phyloP scores from a whole-genome alignment of 2,888 invertebrate genomes.

The Gymnosoma rotundatum region DNA sequence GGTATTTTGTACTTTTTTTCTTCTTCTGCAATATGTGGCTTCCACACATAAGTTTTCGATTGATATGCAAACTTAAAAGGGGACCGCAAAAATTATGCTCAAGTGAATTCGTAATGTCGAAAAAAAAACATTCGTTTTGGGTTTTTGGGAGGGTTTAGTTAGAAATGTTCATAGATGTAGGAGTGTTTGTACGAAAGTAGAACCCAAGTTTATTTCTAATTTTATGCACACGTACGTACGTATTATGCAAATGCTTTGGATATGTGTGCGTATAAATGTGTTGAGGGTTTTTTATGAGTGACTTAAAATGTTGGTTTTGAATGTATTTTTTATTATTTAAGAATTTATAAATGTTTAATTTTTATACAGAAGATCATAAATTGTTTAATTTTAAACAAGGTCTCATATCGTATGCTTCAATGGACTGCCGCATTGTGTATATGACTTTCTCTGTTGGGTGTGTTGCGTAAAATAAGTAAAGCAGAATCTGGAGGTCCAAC shows the following conservation, averaged over 20 bases:
- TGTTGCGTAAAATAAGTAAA: no score
- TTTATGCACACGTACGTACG: constrained; percentile 1
- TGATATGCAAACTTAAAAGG: constrained; percentile 81
- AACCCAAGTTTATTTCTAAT: constrained; percentile 57
- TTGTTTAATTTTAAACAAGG: constrained; percentile 37
- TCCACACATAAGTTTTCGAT: constrained; percentile 78
- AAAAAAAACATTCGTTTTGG: constrained; percentile 51
- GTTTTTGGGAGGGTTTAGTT: constrained; percentile 62
- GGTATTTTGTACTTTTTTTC: constrained; percentile 25
- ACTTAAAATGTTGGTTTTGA: constrained; percentile 57
- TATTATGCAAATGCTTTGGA: background rate
- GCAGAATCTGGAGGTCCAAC: no score
- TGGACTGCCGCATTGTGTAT: no score
- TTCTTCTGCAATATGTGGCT: constrained; percentile 72
- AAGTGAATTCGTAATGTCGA: constrained; percentile 75
- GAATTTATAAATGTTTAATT: constrained; percentile 60
- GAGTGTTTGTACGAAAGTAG: constrained; percentile 14
- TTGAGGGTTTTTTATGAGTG: constrained; percentile 51
- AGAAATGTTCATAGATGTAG: constrained; percentile 18
- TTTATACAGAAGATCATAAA: constrained; percentile 43
- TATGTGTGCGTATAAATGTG: constrained; percentile 5
- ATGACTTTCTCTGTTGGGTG: no score
- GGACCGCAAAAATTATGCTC: constrained; percentile 81
- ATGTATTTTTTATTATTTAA: constrained; percentile 37
- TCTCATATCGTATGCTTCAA: background rate